phyloP scores from a whole-genome alignment of 2,113 vertebrate genomes.

The Eidolon helvum region DNA sequence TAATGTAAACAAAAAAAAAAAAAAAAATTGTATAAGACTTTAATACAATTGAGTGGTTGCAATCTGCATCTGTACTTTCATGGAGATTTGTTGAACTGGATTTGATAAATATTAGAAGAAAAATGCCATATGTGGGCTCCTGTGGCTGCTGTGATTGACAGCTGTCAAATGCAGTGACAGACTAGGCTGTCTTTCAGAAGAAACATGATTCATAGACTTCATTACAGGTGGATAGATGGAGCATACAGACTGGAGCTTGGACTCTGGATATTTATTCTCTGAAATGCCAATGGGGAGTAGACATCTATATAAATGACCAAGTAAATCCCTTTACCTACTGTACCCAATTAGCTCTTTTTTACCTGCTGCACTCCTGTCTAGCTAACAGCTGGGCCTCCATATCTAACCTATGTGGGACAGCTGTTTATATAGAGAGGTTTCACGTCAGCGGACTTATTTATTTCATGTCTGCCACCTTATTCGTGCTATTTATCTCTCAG shows the following conservation, averaged over 20 bases:
- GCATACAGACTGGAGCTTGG: neutral
- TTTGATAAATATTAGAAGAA: slow-evolving; percentile 31
- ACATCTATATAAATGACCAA: neutral
- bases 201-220: slow-evolving; percentile 53
- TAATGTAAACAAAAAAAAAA: neutral
- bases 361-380: neutral
- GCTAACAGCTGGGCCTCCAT: neutral
- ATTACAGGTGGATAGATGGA: slow-evolving; percentile 42
- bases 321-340: neutral
- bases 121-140: neutral
- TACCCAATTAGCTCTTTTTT: slow-evolving; percentile 29
- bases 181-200: slow-evolving; percentile 33
- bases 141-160: slow-evolving; percentile 59
- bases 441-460: slow-evolving; percentile 8
- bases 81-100: slow-evolving; percentile 8
- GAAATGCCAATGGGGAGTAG: slow-evolving; percentile 5
- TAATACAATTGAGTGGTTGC: neutral
- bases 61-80: slow-evolving; percentile 27
- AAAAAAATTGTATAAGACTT: slow-evolving; percentile 43
- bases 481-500: slow-evolving; percentile 41
- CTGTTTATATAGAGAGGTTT: neutral
- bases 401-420: neutral
- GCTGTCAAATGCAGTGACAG: slow-evolving; percentile 60
- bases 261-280: slow-evolving; percentile 26
- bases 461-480: neutral